These are phyloP conservation scores for Callipepla californica DNA, from an alignment of 2,113 vertebrate species.

Conservation along the genomic window DNA sequence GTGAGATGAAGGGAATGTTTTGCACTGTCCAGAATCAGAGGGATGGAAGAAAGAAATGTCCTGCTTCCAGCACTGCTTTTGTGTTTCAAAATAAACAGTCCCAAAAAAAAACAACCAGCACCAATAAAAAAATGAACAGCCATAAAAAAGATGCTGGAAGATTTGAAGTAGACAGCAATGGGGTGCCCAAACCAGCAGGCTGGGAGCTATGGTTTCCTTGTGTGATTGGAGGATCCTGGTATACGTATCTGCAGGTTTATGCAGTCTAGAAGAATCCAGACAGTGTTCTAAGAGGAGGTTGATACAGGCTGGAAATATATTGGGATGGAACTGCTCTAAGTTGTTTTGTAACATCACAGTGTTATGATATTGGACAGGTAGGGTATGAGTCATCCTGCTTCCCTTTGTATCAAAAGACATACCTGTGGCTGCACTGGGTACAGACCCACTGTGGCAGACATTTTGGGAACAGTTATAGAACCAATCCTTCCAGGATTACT, in stretches of 20 bases:
- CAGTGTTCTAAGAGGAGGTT: not conserved
- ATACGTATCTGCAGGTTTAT: not conserved
- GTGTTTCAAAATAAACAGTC: not conserved
- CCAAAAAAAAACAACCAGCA: rapidly evolving
- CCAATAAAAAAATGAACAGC: not conserved
- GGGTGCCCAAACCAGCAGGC: not conserved
- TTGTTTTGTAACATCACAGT: not conserved
- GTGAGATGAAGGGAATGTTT: not conserved
- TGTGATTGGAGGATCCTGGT: not conserved
- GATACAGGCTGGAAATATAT: not conserved
- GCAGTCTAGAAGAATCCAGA: not conserved
- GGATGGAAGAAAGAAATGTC: not conserved
- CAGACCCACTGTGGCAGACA: not conserved
- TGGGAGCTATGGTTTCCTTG: not conserved
- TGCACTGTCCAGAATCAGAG: not conserved
- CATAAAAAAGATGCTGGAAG: not conserved
- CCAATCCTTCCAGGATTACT: not conserved
- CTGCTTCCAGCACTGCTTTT: not conserved
- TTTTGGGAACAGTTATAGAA: not conserved
- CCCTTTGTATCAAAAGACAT: not conserved
- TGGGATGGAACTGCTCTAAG: not conserved
- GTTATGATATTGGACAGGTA: not conserved
- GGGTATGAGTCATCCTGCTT: not conserved
- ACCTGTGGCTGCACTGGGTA: not conserved
- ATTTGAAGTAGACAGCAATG: not conserved